These are phyloP conservation scores for Hymenopus coronatus DNA, from an alignment of 2,888 invertebrate species.

Conservation along the genomic window DNA sequence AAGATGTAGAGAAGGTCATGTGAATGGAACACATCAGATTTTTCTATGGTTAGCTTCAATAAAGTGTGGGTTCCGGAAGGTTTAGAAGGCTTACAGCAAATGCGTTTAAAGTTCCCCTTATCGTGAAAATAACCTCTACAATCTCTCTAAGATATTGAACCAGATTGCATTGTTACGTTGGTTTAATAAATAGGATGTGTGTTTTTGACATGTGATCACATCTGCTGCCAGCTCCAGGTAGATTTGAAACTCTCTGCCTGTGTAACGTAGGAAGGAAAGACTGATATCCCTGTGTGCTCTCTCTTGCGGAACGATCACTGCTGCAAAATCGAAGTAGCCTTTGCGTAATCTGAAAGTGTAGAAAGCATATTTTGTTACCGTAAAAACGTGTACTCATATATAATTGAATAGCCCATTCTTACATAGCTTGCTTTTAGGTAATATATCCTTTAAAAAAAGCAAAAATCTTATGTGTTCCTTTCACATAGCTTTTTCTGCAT, in stretches of 20 bases:
- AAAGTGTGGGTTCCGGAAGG: no score
- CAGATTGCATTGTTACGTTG: not conserved
- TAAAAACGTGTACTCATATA: not conserved
- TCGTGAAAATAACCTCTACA: not conserved
- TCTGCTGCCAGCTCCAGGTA: not conserved
- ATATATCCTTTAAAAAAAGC: no score
- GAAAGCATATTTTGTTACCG: not conserved
- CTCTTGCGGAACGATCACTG: not conserved
- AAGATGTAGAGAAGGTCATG: no score
- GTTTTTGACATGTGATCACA: not conserved
- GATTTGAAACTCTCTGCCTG: not conserved
- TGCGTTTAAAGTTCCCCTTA: no score
- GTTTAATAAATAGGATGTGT: not conserved
- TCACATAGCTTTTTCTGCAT: no score
- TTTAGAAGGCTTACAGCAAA: no score
- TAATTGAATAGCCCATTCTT: no score
- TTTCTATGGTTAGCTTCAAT: no score
- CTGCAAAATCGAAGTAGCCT: not conserved
- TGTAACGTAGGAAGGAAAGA: not conserved
- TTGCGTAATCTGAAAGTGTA: not conserved
- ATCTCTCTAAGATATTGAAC: not conserved
- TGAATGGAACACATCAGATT: no score
- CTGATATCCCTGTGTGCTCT: not conserved
- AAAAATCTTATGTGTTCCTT: no score
- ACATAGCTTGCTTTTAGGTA: no score